Evolutionary conservation across 1,140 invertebrate species (phyloP).

Genomic region (Cotesia typhae): DNA sequence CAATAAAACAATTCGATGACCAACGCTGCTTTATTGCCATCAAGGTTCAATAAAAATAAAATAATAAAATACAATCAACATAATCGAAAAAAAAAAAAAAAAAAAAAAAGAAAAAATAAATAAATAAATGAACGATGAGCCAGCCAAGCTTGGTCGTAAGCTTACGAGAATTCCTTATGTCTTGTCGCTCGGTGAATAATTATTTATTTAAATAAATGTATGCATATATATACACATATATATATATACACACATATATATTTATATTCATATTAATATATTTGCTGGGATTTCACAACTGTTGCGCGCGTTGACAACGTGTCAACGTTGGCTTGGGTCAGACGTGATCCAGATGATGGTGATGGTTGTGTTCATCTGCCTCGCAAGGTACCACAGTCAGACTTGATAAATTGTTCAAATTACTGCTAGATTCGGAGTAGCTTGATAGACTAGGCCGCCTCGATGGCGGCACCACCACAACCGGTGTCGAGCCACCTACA

Average conservation of each 20-base stretch:
- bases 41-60: conserved; percentile 7
- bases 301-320: conserved; percentile 13
- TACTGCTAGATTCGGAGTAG: conserved; percentile 61
- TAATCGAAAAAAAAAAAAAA: no score
- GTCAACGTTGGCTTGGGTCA: conserved; percentile 51
- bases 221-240: no score
- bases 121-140: no score
- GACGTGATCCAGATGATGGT: conserved; percentile 48
- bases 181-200: no score
- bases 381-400: conserved; percentile 62
- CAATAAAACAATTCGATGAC: conserved; percentile 5
- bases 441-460: conserved; percentile 55
- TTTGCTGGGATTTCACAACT: conserved; percentile 5
- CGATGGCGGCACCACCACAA: conserved; percentile 38
- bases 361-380: conserved; percentile 53
- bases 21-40: background rate
- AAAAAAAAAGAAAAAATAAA: no score
- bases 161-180: no score
- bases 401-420: conserved; percentile 61
- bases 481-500: conserved; percentile 44
- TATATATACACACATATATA: no score
- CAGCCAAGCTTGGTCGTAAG: no score
- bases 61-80: background rate
- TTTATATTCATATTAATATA: no score
- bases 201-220: no score